A percentile compares a stretch with the other conserved stretches of the same genome.
Evolutionary conservation across 2,113 vertebrate genomes (phyloP).

Genomic region (Oenanthe melanoleuca): DNA sequence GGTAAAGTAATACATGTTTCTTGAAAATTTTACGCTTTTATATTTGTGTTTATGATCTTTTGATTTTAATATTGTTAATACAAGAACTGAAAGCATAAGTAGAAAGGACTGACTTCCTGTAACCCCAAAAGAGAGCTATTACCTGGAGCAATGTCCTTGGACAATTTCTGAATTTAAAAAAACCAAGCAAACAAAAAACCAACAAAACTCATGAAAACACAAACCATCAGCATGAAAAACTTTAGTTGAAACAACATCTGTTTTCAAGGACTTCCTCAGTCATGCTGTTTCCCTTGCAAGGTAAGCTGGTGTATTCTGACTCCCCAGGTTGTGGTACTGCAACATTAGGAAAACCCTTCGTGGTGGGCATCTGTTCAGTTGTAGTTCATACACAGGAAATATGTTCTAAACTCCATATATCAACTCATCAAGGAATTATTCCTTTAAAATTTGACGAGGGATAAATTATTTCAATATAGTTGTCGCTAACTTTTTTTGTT

Average conservation of each 20-base stretch:
- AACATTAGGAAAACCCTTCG: slow-evolving; percentile 18
- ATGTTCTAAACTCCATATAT: neutral
- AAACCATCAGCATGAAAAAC: slow-evolving; percentile 12
- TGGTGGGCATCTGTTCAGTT: slow-evolving; percentile 49
- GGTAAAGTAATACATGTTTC: neutral
- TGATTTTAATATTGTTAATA: neutral
- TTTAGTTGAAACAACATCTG: slow-evolving; percentile 40
- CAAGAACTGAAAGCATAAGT: neutral
- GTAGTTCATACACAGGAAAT: neutral
- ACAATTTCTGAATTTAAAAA: neutral
- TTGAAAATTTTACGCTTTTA: neutral
- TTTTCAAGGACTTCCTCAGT: slow-evolving; percentile 65
- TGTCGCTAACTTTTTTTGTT: neutral
- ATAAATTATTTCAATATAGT: neutral
- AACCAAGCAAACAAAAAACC: neutral
- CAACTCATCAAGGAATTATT: neutral
- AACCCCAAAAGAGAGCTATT: neutral
- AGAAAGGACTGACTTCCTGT: neutral
- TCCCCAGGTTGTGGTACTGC: slow-evolving; percentile 24
- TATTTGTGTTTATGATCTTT: neutral
- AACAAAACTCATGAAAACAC: neutral
- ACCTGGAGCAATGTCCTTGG: slow-evolving; percentile 3
- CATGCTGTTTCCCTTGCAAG: slow-evolving; percentile 45
- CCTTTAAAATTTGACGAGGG: neutral
- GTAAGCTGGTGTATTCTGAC: slow-evolving; percentile 31